A percentile compares a stretch with the other conserved stretches of the same genome.
Conservation (phyloP, 2,888 invertebrate species). For the Lasioglossum calceatum region DNA sequence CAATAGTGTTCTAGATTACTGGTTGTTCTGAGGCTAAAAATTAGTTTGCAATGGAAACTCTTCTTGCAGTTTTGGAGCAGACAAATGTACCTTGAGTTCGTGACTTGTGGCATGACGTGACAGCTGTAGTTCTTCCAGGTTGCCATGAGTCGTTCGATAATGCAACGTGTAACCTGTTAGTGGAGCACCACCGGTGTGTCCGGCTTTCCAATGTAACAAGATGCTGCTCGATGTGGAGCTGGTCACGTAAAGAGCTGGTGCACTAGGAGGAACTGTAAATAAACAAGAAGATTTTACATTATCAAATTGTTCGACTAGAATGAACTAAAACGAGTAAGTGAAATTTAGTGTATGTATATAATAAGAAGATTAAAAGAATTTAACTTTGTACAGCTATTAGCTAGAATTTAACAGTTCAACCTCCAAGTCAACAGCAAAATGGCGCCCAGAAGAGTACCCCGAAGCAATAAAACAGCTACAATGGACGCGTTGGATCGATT, state of each 20-base stretch:
- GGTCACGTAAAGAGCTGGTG: conserved; percentile 90
- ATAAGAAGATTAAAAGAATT: no score
- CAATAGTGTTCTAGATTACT: no score
- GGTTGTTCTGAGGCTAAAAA: no score
- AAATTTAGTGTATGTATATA: no score
- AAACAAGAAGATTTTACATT: not conserved
- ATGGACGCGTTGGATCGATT: no score
- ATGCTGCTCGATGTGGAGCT: conserved; percentile 92
- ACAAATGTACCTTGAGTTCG: conserved; percentile 87
- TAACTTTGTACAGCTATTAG: no score
- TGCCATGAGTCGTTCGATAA: conserved; percentile 88
- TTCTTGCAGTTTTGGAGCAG: not conserved
- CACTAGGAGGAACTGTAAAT: conserved; percentile 88
- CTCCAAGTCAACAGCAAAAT: no score
- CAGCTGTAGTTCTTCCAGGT: conserved; percentile 88
- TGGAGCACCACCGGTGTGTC: conserved; percentile 89
- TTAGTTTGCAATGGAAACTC: not conserved
- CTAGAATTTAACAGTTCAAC: no score
- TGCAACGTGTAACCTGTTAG: conserved; percentile 89
- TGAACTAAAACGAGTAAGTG: no score
- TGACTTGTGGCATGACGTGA: conserved; percentile 89
- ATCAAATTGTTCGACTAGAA: not conserved
- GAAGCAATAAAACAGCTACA: no score
- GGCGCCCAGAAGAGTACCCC: no score
- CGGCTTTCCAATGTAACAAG: conserved; percentile 90